A percentile compares a stretch with the other conserved stretches of the same genome.
Evolutionary conservation across 2,113 vertebrate species (phyloP).

Genomic region (Nematolebias whitei): DNA sequence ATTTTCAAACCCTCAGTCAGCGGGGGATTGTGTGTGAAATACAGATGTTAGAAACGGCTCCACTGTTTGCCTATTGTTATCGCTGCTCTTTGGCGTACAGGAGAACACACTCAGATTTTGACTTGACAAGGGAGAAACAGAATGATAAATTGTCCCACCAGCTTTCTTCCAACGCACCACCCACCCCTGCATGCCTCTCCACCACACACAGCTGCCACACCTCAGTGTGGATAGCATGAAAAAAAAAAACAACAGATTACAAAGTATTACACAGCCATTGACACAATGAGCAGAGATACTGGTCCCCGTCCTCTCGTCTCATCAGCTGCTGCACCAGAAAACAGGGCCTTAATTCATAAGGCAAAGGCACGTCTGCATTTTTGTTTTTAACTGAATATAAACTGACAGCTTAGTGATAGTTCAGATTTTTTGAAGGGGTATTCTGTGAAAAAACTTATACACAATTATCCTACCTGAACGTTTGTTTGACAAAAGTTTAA

Average conservation of each 20-base stretch:
- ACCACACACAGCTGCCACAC: neutral
- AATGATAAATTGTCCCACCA: slow-evolving; percentile 74
- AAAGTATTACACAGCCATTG: slow-evolving; percentile 56
- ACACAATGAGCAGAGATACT: slow-evolving; percentile 52
- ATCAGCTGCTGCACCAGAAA: slow-evolving; percentile 47
- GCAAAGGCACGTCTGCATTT: slow-evolving; percentile 18
- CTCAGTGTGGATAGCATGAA: slow-evolving; percentile 55
- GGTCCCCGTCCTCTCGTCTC: slow-evolving; percentile 50
- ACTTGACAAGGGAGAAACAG: slow-evolving; percentile 71
- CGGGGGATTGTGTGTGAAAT: slow-evolving; percentile 64
- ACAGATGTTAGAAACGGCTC: slow-evolving; percentile 70
- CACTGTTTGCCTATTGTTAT: slow-evolving; percentile 64
- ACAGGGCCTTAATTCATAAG: slow-evolving; percentile 48
- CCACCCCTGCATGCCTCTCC: slow-evolving; percentile 1
- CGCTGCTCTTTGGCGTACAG: slow-evolving; percentile 48
- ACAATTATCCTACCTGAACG: neutral
- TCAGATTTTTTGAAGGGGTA: neutral
- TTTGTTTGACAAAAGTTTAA: neutral
- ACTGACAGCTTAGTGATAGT: neutral
- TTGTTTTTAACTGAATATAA: slow-evolving; percentile 1
- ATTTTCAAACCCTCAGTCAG: slow-evolving; percentile 62
- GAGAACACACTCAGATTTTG: slow-evolving; percentile 57
- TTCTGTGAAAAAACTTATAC: neutral
- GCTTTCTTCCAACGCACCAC: slow-evolving; percentile 53
- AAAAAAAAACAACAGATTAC: slow-evolving; percentile 56